These are phyloP conservation scores for Masticophis lateralis DNA, from an alignment of 2,797 vertebrate species.

Conservation along the genomic window DNA sequence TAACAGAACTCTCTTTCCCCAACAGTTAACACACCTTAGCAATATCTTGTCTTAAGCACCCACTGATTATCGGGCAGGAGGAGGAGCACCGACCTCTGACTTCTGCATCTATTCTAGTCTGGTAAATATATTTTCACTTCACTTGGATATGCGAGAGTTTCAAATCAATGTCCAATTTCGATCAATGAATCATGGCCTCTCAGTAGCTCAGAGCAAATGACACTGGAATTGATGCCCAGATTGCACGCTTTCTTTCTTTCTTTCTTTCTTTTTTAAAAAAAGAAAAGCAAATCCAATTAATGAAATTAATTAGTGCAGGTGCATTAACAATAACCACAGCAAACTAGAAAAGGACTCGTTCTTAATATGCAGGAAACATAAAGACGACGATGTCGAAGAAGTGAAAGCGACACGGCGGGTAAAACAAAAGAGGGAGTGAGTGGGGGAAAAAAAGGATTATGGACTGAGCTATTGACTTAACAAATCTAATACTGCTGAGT, in stretches of 20 bases:
- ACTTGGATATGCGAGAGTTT: not conserved
- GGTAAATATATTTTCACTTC: not conserved
- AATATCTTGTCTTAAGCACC: not conserved
- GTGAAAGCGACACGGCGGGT: conserved; percentile 32
- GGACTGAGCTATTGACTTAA: conserved; percentile 29
- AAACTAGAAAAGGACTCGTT: conserved; percentile 23
- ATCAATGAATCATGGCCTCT: not conserved
- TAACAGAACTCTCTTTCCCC: not conserved
- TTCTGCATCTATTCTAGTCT: not conserved
- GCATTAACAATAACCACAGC: conserved; percentile 18
- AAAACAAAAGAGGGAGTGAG: conserved; percentile 25
- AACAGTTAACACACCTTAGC: not conserved
- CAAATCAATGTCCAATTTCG: not conserved
- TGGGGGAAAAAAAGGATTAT: not conserved
- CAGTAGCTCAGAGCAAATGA: not conserved
- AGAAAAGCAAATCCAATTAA: not conserved
- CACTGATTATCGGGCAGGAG: not conserved
- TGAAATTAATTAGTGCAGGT: conserved; percentile 25
- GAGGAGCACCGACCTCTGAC: not conserved
- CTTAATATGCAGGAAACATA: conserved; percentile 22
- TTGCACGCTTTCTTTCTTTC: not conserved
- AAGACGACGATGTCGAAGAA: conserved; percentile 7
- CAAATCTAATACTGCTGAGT: conserved; percentile 39
- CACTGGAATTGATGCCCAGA: not conserved
- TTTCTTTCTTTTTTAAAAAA: not conserved